Base-by-base conservation (phyloP, 2,113 vertebrate genomes). In the Mystacornis crossleyi region DNA sequence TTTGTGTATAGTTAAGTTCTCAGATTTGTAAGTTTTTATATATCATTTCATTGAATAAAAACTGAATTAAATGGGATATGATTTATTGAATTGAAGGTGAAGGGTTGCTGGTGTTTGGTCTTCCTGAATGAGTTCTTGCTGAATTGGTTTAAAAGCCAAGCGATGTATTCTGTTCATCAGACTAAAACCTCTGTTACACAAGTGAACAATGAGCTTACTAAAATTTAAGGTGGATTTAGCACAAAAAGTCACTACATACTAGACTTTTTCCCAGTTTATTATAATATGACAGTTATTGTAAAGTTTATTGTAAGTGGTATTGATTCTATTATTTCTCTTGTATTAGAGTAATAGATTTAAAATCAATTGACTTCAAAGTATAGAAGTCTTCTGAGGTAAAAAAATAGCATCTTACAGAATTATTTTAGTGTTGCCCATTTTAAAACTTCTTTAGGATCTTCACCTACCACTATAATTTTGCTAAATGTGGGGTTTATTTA, bases 11-110 rank as follows among this genome's bases (percentile, higher is more conserved):
- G 98, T 98, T 98, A 98, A 97, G 98, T 98, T 98, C 97, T 97
- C 97, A 94, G 89, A 98, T 98, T 98, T 98, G 98, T 98, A 98
- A 98, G 98, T 98, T 98, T 98, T 98, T 98, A 98, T 98, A 98
- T 98, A 97, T 98, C 95, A 97, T 98, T 98, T 98, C 97, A 98
- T 95, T 97, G 96, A 98, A 98, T 98, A 98, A 98, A 98, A 97
- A 95, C 93, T 95, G 79, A 97, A 98, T 95, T 98, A 97, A 98
- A 98, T 90, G 97, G 85, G 88, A 54, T 91, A 66, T 51, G 87
- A 65, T 90, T 93, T 96, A 80, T 51, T 91, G 80, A 81, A 66
- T 95, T 86, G 83, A 69, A 95, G 62, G 62, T 89, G 73, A 89
- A 87, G 95, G 74, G 79, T 73, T 58, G 36, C 66, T 58, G 79